Evolutionary conservation across 2,888 invertebrate genomes (phyloP).

Genomic region (Rhimphoctona megacephalus): DNA sequence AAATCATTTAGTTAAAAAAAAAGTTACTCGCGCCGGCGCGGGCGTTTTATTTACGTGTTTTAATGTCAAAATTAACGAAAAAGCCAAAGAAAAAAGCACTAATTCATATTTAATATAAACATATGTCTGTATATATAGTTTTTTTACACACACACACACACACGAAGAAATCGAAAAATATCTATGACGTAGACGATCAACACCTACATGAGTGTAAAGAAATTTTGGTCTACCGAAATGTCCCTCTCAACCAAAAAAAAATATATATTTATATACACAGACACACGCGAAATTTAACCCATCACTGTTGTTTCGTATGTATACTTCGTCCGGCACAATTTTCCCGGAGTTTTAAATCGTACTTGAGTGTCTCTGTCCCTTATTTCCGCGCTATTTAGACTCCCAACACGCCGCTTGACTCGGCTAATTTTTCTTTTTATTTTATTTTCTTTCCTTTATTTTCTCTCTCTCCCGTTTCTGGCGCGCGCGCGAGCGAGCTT

Average conservation of each 20-base stretch:
- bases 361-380: slow-evolving; percentile 4
- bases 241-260: not conserved
- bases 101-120: not conserved
- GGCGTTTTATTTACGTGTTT: not conserved
- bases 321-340: not conserved
- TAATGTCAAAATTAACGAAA: not conserved
- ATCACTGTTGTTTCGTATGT: not conserved
- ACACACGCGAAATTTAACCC: not conserved
- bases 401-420: slow-evolving; percentile 41
- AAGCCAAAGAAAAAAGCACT: not conserved
- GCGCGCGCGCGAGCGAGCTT: slow-evolving; percentile 26
- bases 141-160: slow-evolving; percentile 6
- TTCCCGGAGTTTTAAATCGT: not conserved
- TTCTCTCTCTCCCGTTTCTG: slow-evolving; percentile 69
- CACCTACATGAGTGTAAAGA: slow-evolving; percentile 11
- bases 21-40: not conserved
- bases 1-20: not conserved
- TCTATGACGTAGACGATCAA: slow-evolving; percentile 20
- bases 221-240: not conserved
- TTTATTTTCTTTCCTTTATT: slow-evolving; percentile 53
- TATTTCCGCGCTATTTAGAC: slow-evolving; percentile 31
- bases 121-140: not conserved
- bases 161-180: not conserved
- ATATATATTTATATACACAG: not conserved
- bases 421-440: slow-evolving; percentile 26